Conservation (phyloP, 2,888 invertebrate species). For the Cinara cedri region DNA sequence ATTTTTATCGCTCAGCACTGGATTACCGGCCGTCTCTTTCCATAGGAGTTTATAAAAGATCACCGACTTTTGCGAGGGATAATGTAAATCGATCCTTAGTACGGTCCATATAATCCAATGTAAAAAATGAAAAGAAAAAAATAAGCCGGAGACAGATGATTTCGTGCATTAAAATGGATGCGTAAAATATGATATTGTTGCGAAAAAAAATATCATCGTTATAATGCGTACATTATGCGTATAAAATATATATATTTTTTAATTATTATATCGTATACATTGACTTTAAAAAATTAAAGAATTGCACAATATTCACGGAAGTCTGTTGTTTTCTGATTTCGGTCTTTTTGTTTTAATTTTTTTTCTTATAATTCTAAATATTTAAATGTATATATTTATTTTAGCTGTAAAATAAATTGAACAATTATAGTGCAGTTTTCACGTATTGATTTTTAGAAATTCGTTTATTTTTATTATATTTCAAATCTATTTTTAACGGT, state of each 20-base stretch:
- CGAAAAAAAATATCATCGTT: too few species aligned
- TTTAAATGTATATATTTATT: too few species aligned
- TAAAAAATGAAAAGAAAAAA: background rate
- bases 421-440: background rate
- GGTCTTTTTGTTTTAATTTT: too few species aligned
- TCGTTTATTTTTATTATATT: background rate
- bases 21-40: background rate
- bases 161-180: background rate
- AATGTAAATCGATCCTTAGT: conserved; percentile 25
- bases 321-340: too few species aligned
- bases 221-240: too few species aligned
- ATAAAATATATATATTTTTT: too few species aligned
- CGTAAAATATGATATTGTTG: background rate
- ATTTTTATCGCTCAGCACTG: conserved; percentile 17
- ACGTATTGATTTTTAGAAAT: background rate
- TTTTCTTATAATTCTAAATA: too few species aligned
- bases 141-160: background rate
- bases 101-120: background rate
- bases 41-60: background rate
- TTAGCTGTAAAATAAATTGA: background rate
- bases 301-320: too few species aligned
- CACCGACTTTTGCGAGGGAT: background rate
- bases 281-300: too few species aligned
- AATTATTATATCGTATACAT: too few species aligned
- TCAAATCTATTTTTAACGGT: background rate